These are phyloP conservation scores for Heliconius nattereri DNA, from an alignment of 1,140 invertebrate species.

Conservation along the genomic window DNA sequence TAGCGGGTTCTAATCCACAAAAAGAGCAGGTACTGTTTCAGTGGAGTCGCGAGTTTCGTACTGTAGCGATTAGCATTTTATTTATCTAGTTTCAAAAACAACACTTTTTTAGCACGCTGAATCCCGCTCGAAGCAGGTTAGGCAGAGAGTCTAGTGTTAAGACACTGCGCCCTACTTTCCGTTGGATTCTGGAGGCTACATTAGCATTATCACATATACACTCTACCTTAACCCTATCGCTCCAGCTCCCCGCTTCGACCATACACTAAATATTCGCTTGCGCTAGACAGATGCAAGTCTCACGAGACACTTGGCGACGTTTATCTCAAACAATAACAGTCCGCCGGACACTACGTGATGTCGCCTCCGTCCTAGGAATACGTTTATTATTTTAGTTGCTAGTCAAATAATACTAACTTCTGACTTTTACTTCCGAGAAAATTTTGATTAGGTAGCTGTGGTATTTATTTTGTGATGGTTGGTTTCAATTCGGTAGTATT, in stretches of 20 bases:
- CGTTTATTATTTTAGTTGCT: conserved; percentile 52
- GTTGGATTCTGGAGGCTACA: too few species aligned
- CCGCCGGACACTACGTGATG: conserved; percentile 39
- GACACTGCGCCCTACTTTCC: too few species aligned
- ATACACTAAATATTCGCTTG: conserved; percentile 40
- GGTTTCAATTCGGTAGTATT: neutral
- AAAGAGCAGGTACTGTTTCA: conserved; percentile 62
- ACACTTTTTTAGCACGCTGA: too few species aligned
- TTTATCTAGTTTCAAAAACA: too few species aligned
- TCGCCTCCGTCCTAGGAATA: conserved; percentile 20
- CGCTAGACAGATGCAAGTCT: conserved; percentile 51
- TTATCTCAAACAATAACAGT: conserved; percentile 49
- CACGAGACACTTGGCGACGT: conserved; percentile 41
- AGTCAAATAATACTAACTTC: conserved; percentile 42
- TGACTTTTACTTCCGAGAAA: conserved; percentile 21
- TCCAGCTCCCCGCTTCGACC: conserved; percentile 29
- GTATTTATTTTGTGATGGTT: neutral
- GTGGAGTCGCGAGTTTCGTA: neutral
- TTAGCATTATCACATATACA: too few species aligned
- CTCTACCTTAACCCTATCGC: neutral
- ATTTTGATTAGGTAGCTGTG: conserved; percentile 11
- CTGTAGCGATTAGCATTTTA: neutral
- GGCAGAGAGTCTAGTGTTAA: too few species aligned
- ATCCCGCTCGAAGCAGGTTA: too few species aligned
- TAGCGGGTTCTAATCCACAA: conserved; percentile 72